These are phyloP conservation scores for Peromyscus leucopus DNA, from an alignment of 2,113 vertebrate species.

Conservation along the genomic window DNA sequence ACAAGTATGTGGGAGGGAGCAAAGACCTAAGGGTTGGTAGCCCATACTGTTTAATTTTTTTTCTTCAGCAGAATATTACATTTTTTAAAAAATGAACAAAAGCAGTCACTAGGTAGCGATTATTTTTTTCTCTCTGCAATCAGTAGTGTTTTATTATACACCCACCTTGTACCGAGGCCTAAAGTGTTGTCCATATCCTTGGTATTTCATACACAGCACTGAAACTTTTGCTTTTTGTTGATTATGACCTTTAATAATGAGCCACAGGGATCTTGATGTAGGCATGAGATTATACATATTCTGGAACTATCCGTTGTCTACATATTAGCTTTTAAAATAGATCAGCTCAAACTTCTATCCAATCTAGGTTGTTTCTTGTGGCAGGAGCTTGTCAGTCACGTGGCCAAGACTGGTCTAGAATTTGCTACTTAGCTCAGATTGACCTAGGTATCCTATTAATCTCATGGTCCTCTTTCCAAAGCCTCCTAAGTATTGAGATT, in stretches of 20 bases:
- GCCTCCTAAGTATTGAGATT: too few relatives aligned
- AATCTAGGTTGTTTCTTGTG: not conserved
- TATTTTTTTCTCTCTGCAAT: not conserved
- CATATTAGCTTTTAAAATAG: not conserved
- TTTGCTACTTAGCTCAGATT: not conserved
- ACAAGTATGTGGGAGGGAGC: conserved; percentile 72
- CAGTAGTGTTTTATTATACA: conserved; percentile 60
- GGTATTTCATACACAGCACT: not conserved
- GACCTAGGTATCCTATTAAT: not conserved
- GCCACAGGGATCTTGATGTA: not conserved
- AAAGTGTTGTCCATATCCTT: not conserved
- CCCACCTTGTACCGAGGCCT: conserved; percentile 31
- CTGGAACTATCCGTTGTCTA: not conserved
- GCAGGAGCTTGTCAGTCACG: not conserved
- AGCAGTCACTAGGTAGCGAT: conserved; percentile 41
- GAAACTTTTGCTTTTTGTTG: not conserved
- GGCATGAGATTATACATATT: not conserved
- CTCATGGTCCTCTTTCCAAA: not conserved
- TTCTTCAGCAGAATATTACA: conserved; percentile 61
- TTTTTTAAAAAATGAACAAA: conserved; percentile 68
- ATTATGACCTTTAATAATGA: conserved; percentile 39
- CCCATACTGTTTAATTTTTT: not conserved
- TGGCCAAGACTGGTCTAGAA: not conserved
- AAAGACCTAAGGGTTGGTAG: conserved; percentile 21
- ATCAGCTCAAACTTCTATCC: not conserved